Base-by-base conservation (phyloP, 1,140 invertebrate species). In the Cotesia vestalis region DNA sequence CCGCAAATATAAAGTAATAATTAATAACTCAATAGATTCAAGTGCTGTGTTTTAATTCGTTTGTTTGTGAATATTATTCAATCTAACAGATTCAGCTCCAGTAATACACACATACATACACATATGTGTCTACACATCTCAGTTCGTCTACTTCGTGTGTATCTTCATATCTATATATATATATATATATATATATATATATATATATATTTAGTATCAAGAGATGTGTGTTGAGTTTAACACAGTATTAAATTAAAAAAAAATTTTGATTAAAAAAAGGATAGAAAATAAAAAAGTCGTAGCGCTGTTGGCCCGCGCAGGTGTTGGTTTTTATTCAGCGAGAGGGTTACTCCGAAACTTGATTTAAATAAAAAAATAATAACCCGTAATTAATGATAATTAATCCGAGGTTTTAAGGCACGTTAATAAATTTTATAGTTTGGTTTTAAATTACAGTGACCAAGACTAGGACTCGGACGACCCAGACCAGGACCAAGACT, bases 271-370 rank as follows among this genome's bases (percentile, higher is more conserved):
- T 38, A 35, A 52, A 34, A 36, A 75, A 74, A 73, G 40, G 62
- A 73, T 38, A 69, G 70, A 66, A 59, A 60, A 76, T 59, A 75
- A 76, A 75, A 72, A 70, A 60, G 71, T 70, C 38, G 46, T 27
- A 76, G 74, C 62, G 73, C 71, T 57, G 69, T 62, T 69, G 77
- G 70, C 64, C 73, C 77, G 79, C 80, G 80, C 80, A 81, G 80
- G 80, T 81, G 80, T 81, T 81, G 72, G 74, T 63, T 69, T 59
- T 71, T 74, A n/a, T 66, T 27, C 68, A 40, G 70, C 73, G 27
- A 78, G 78, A 79, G 76, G 77, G 79, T 64, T 64, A 63, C 27
- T 27, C 27, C 1, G 40, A 46, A 46, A 46, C 40, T 46, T 46
- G 40, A 46, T 46, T 9, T 9, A 46, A 46, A 46, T 66, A 40